These are phyloP conservation scores for Eurois occulta DNA, from an alignment of 2,888 invertebrate species.

Conservation along the genomic window DNA sequence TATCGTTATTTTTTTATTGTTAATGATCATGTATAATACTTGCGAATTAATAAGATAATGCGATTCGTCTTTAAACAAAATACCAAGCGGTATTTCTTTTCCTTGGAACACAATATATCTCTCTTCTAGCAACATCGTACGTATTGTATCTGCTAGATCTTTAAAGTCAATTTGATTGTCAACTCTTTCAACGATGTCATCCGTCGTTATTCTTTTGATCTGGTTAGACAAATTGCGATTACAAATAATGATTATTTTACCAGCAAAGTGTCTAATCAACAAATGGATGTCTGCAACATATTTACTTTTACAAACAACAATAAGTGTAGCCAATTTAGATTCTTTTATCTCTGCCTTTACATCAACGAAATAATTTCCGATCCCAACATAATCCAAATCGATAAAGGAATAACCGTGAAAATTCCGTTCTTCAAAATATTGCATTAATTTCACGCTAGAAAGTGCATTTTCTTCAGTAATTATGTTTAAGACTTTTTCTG, in stretches of 20 bases:
- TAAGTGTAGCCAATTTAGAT: constrained; percentile 12
- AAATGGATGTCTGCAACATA: constrained; percentile 12
- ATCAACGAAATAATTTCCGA: constrained; percentile 39
- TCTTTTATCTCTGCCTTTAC: constrained; percentile 32
- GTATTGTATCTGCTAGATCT: constrained; percentile 14
- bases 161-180: constrained; percentile 33
- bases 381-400: constrained; percentile 43
- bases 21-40: constrained; percentile 43
- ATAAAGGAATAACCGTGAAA: constrained; percentile 27
- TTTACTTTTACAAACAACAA: constrained; percentile 21
- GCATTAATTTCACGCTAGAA: constrained; percentile 49
- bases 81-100: constrained; percentile 8
- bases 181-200: constrained; percentile 8
- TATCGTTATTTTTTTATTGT: constrained; percentile 32
- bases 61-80: constrained; percentile 14
- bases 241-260: constrained; percentile 42
- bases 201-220: not conserved
- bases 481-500: constrained; percentile 21
- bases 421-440: constrained; percentile 42
- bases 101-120: constrained; percentile 50
- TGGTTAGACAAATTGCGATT: constrained; percentile 3
- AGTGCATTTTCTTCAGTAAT: constrained; percentile 44
- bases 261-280: constrained; percentile 30
- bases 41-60: constrained; percentile 35
- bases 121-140: constrained; percentile 31